Evolutionary conservation across 2,113 vertebrate species (phyloP).

Genomic region (Anoplopoma fimbria): DNA sequence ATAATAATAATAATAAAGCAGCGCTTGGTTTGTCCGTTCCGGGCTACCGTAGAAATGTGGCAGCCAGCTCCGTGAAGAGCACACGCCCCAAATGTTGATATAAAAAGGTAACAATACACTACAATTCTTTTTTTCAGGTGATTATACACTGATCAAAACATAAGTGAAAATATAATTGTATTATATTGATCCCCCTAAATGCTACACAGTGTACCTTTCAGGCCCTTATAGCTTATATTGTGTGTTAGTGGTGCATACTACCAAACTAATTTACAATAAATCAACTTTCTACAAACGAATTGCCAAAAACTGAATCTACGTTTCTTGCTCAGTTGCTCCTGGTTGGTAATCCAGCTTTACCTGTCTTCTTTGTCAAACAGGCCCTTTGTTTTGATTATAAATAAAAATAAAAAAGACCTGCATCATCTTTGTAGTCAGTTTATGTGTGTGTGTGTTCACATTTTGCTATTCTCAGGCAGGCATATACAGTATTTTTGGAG

Average conservation of each 20-base stretch:
- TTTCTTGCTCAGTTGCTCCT: neutral
- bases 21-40: no score
- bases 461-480: neutral
- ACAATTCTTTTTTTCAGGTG: no score
- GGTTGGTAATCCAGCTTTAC: neutral
- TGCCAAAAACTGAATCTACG: neutral
- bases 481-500: no score
- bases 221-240: neutral
- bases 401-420: constrained; percentile 11
- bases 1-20: no score
- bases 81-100: no score
- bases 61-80: no score
- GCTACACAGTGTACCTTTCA: neutral
- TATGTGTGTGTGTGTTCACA: neutral
- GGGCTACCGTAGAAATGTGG: no score
- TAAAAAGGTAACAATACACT: no score
- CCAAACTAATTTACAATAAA: neutral
- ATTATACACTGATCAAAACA: no score
- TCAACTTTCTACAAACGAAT: neutral
- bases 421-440: neutral
- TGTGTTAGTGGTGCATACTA: neutral
- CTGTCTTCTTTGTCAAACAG: neutral
- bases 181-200: no score
- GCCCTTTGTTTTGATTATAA: neutral
- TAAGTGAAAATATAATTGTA: no score